Evolutionary conservation across 2,888 invertebrate species (phyloP).

Genomic region (Automeris io): DNA sequence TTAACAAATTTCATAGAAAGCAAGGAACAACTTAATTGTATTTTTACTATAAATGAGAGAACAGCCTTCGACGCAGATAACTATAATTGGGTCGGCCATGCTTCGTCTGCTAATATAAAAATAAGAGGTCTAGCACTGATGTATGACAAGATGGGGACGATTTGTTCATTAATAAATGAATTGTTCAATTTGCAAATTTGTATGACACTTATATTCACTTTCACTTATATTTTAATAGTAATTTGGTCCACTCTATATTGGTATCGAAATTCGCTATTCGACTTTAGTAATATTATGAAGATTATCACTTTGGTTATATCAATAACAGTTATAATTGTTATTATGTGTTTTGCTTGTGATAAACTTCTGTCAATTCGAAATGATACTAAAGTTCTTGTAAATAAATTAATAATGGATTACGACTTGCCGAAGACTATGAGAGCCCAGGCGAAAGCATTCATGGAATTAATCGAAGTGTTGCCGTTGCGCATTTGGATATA

Average conservation of each 20-base stretch:
- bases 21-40: conserved; percentile 19
- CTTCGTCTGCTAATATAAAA: conserved; percentile 25
- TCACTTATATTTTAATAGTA: conserved; percentile 34
- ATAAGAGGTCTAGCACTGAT: conserved; percentile 33
- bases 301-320: conserved; percentile 32
- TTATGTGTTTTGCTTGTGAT: conserved; percentile 39
- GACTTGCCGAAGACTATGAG: conserved; percentile 37
- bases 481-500: conserved; percentile 35
- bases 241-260: conserved; percentile 38
- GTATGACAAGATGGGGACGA: conserved; percentile 37
- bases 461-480: conserved; percentile 44
- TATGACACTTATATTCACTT: conserved; percentile 39
- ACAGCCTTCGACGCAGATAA: conserved; percentile 17
- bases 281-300: conserved; percentile 21
- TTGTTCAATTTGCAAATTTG: conserved; percentile 45
- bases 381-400: conserved; percentile 34
- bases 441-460: conserved; percentile 45
- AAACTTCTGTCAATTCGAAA: conserved; percentile 29
- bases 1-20: conserved; percentile 27
- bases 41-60: conserved; percentile 24
- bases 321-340: conserved; percentile 26
- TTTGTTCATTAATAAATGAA: conserved; percentile 31
- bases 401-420: conserved; percentile 47
- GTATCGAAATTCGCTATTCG: conserved; percentile 20
- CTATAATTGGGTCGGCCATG: conserved; percentile 24